Evolutionary conservation across 2,888 invertebrate genomes (phyloP), one percentile per base, ranked within the genome.

Genomic region (Aphodius sticticus): DNA sequence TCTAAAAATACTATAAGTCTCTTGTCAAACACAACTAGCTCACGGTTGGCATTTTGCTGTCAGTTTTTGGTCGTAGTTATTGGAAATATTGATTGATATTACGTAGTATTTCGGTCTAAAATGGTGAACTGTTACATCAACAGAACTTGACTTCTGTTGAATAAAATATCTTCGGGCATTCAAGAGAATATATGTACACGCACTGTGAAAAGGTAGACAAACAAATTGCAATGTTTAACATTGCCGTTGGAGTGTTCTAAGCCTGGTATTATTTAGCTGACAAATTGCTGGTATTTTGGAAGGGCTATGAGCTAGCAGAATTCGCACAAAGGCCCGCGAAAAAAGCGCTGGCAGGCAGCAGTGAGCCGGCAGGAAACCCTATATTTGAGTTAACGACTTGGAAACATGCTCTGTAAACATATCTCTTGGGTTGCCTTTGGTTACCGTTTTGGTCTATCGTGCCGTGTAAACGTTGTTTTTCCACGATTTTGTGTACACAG

Each of bases 381-480:
- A 53, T 53, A 53, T 53, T 53, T 53, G 53, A 53, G 53, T 53
- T 53, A 53, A 53, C 53, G 53, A 53, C 53, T 53, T 53, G 53
- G 53, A 53, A 53, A 53, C 53, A 53, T 53, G 12, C 53, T 53
- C 53, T 53, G 7, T 53, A 53, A 53, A 53, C 53, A 53, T 53
- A 53, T 53, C 53, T 7, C 12, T 53, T 12, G 53, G 7, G 53
- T 53, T 53, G 53, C 53, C 53, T 53, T 53, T 12, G 53, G 53
- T 53, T 53, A 53, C 53, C 7, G 53, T 53, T 53, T 53, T 53
- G 53, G 53, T 12, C 9, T 53, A 53, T 9, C 6, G 12, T 53
- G 53, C 53, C 12, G 53, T 7, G 53, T 53, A 53, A 53, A 53
- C 12, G 53, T 53, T 53, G 53, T 53, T 53, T 53, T 9, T 12